Conservation (phyloP, 2,113 vertebrate genomes). For the Callopanchax toddi region DNA sequence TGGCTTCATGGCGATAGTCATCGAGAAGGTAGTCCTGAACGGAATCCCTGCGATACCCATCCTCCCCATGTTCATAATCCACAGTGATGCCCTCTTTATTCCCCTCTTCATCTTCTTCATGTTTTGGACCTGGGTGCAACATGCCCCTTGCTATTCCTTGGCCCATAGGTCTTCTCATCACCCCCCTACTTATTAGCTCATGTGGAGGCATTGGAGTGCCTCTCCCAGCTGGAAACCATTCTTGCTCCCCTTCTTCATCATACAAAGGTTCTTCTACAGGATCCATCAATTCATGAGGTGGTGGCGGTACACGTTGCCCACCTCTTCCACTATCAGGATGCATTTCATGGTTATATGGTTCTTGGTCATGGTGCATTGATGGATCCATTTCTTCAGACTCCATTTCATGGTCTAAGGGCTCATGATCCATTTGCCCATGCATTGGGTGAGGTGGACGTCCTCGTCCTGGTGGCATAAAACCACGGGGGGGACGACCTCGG, state of each 20-base stretch:
- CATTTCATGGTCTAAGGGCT: constrained; percentile 49
- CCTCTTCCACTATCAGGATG: constrained; percentile 77
- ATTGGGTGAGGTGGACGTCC: constrained; percentile 68
- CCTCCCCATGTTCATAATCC: constrained; percentile 80
- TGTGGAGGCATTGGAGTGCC: constrained; percentile 62
- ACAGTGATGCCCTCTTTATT: constrained; percentile 58
- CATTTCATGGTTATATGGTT: constrained; percentile 72
- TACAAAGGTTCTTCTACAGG: constrained; percentile 47
- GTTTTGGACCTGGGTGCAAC: constrained; percentile 77
- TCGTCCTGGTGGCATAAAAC: constrained; percentile 73
- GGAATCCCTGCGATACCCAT: constrained; percentile 81
- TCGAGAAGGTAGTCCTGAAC: constrained; percentile 79
- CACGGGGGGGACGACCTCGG: constrained; percentile 76
- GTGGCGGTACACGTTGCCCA: constrained; percentile 72
- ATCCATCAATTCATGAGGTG: constrained; percentile 64
- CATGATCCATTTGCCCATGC: constrained; percentile 64
- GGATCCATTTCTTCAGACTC: constrained; percentile 60
- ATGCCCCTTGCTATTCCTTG: constrained; percentile 76
- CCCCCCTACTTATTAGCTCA: constrained; percentile 56
- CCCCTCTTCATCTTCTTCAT: constrained; percentile 68
- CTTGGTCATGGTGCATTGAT: constrained; percentile 74
- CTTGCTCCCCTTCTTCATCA: constrained; percentile 49
- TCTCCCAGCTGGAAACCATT: constrained; percentile 50
- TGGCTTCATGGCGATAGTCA: constrained; percentile 83
- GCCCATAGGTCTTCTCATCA: constrained; percentile 74